Percentiles rank a stretch among this genome's conserved stretches.
phyloP scores from a whole-genome alignment of 1,140 invertebrate species.

The Drosophila grimshawi region DNA sequence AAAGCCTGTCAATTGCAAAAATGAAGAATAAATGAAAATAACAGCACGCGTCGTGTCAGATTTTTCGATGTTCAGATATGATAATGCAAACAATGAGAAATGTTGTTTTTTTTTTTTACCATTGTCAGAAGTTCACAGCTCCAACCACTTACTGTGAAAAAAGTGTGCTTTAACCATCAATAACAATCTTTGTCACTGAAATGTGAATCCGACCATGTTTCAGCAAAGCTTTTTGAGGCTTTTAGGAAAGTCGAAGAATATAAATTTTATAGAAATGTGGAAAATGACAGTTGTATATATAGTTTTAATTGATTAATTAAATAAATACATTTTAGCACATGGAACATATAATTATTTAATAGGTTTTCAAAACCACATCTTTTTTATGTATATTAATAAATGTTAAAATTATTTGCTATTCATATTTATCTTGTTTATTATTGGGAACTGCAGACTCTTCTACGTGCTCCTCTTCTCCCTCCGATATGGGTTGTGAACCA shows the following conservation, averaged over 20 bases:
- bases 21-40: constrained; percentile 31
- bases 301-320: no score
- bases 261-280: no score
- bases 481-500: background rate
- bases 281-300: no score
- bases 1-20: constrained; percentile 62
- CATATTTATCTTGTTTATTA: constrained; percentile 25
- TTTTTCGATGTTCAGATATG: constrained; percentile 72
- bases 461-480: constrained; percentile 17
- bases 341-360: background rate
- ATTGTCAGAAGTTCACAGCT: constrained; percentile 1
- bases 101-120: constrained; percentile 26
- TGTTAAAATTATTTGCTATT: constrained; percentile 8
- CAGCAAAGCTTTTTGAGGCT: background rate
- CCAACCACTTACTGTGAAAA: constrained; percentile 27
- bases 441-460: constrained; percentile 8
- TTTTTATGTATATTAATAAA: background rate
- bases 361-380: background rate
- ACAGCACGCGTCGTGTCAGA: constrained; percentile 71
- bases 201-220: constrained; percentile 36
- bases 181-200: constrained; percentile 59
- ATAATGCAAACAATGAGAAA: constrained; percentile 70
- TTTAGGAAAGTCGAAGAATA: no score
- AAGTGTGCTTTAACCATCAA: constrained; percentile 68
- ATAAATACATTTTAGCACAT: background rate